Percentiles rank a stretch among this genome's conserved stretches.
phyloP scores from a whole-genome alignment of 2,888 invertebrate genomes.

The Tipula confusa region DNA sequence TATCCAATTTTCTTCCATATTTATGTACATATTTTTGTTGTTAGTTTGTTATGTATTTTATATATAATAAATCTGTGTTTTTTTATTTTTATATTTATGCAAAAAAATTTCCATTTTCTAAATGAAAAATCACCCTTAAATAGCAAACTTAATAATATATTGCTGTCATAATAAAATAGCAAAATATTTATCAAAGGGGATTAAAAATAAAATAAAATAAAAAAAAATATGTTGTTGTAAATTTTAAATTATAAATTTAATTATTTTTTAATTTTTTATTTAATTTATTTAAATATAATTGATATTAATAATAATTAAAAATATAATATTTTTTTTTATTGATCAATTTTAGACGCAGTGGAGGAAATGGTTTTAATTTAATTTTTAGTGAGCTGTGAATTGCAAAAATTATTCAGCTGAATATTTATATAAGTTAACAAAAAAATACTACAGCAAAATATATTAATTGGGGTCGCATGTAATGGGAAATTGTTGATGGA shows the following conservation, averaged over 20 bases:
- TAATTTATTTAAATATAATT: conserved; percentile 20
- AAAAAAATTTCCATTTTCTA: neutral
- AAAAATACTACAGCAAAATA: neutral
- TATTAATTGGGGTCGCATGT: neutral
- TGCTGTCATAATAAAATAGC: neutral
- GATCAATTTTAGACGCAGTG: neutral
- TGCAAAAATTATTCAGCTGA: neutral
- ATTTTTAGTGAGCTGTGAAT: conserved; percentile 12
- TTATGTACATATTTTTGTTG: neutral
- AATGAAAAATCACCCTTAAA: conserved; percentile 12
- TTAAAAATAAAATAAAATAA: neutral
- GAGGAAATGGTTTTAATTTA: conserved; percentile 15
- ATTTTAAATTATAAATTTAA: neutral
- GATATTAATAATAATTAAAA: conserved; percentile 20
- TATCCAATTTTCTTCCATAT: neutral
- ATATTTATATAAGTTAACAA: neutral
- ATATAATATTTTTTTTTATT: neutral
- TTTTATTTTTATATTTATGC: neutral
- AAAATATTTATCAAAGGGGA: neutral
- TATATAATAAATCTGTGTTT: neutral
- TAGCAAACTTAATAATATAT: conserved; percentile 12
- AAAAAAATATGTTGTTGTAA: neutral
- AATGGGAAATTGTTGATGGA: neutral
- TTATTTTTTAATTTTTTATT: conserved; percentile 12
- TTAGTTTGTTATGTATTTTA: neutral